phyloP scores from a whole-genome alignment of 2,888 invertebrate genomes.

The Pardosa pseudoannulata region DNA sequence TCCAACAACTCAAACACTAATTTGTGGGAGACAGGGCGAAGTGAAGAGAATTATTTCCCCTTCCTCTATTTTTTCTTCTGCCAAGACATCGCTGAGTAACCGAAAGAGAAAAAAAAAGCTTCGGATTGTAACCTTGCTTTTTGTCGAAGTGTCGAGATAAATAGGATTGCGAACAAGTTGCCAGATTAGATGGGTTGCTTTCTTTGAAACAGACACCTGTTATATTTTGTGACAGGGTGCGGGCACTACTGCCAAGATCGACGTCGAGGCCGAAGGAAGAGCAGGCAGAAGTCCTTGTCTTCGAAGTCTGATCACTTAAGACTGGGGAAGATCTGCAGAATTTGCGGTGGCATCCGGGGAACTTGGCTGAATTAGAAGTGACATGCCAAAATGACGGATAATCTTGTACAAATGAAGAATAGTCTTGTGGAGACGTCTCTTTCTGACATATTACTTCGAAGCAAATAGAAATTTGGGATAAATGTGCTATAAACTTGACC shows the following conservation, averaged over 20 bases:
- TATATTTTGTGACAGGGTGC: background rate
- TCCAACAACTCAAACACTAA: background rate
- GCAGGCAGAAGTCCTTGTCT: background rate
- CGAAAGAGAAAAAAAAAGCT: too few relatives aligned
- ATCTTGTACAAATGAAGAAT: too few relatives aligned
- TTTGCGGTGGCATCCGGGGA: too few relatives aligned
- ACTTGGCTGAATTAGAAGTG: too few relatives aligned
- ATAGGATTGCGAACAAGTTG: constrained; percentile 38
- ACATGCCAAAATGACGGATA: too few relatives aligned
- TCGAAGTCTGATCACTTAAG: too few relatives aligned
- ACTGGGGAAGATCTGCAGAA: too few relatives aligned
- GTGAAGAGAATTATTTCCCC: background rate
- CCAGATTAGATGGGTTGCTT: background rate
- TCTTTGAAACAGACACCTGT: background rate
- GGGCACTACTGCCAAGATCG: background rate
- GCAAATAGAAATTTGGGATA: too few relatives aligned
- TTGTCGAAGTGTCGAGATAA: constrained; percentile 11
- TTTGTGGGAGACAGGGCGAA: background rate
- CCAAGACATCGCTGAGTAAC: background rate
- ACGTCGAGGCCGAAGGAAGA: background rate
- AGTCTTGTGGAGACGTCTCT: too few relatives aligned
- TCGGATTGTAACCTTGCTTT: background rate
- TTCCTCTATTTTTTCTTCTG: too few relatives aligned
- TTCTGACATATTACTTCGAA: too few relatives aligned
- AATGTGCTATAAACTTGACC: too few relatives aligned